A percentile compares a stretch with the other conserved stretches of the same genome.
These are phyloP conservation scores for Erannis defoliaria DNA, from an alignment of 2,888 invertebrate species.

Conservation along the genomic window DNA sequence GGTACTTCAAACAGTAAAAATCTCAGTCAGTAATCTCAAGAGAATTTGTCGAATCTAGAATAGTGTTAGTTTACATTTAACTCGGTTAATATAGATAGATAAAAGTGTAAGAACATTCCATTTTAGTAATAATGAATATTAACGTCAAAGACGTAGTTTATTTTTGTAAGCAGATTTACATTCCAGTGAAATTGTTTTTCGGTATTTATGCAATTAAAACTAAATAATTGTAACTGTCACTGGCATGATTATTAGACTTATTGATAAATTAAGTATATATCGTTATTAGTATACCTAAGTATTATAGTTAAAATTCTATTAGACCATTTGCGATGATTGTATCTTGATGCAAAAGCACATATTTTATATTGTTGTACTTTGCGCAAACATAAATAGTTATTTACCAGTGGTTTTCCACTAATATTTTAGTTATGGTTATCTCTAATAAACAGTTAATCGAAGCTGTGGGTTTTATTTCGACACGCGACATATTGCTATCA, in stretches of 20 bases:
- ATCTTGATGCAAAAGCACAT: neutral
- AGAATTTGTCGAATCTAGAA: neutral
- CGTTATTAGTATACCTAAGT: too few relatives aligned
- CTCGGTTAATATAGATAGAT: neutral
- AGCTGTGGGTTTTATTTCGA: neutral
- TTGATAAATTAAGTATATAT: too few relatives aligned
- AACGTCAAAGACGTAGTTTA: neutral
- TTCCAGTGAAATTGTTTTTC: neutral
- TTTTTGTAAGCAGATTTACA: neutral
- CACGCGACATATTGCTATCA: neutral
- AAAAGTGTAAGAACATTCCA: constrained; percentile 1
- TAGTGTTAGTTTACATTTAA: neutral
- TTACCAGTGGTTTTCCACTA: neutral
- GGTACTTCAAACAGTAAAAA: too few relatives aligned
- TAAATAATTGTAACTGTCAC: too few relatives aligned
- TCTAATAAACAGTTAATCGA: constrained; percentile 8
- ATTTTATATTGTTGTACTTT: neutral
- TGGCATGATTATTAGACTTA: too few relatives aligned
- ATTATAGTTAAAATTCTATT: too few relatives aligned
- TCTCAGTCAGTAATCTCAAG: too few relatives aligned
- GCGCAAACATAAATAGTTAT: neutral
- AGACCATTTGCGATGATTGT: neutral
- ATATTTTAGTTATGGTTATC: neutral
- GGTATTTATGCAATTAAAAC: too few relatives aligned
- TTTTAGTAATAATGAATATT: neutral